Evolutionary conservation across 1,140 invertebrate species (phyloP), one percentile per base, ranked within the genome.

Genomic region (Pentalonia nigronervosa): DNA sequence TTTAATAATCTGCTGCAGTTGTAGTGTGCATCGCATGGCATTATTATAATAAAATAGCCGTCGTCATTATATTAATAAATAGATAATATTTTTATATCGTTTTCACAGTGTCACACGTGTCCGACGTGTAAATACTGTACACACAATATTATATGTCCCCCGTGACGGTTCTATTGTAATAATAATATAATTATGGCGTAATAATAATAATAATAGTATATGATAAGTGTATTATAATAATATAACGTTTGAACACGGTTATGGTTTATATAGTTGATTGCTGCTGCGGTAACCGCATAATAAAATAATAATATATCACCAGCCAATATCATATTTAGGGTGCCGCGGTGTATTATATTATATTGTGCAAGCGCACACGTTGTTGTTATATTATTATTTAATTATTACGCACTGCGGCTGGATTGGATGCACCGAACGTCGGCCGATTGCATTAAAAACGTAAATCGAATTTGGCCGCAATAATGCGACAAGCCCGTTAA

Each of bases 261-360:
- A 88, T 34, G 86, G 86, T 88, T 50, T 88, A 50, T 88, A 50
- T 50, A 50, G 86, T 21, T 20, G 86, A 50, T 50, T n/a, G 86
- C 47, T 48, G 41, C 41, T 41, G 50, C 21, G 86, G 41, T 50
- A 53, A 50, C 50, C 20, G 20, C 47, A n/a, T n/a, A 14, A n/a
- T n/a, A n/a, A 76, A 41, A 41, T 41, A 41, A 41, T 41, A 41
- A 76, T 67, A 67, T 76, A 76, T n/a, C 30, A 6, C 60, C n/a
- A 14, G 30, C 7, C 6, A 45, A 30, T 41, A 41, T 86, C 47
- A 30, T 23, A 23, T 47, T 45, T 45, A 45, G 93, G 36, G 41
- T 90, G 14, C 23, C 25, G 14, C 45, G 41, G 4, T 84, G 4
- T 84, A 86, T 47, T 30, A n/a, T n/a, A n/a, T n/a, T n/a, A n/a